Base-by-base conservation (phyloP, 2,888 invertebrate genomes). In the Sicus ferrugineus region DNA sequence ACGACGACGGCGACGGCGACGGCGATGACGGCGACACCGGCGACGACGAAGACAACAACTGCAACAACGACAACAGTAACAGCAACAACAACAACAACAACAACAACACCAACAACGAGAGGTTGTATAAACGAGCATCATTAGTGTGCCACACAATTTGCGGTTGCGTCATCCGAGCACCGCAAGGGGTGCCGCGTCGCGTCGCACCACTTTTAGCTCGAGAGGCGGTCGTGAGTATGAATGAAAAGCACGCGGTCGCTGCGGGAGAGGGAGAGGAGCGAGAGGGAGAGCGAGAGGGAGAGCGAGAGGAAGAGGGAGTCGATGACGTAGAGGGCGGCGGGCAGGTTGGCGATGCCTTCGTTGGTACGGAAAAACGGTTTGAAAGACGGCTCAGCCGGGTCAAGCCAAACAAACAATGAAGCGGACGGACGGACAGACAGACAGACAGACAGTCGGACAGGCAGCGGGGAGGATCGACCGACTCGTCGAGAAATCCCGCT, bases 121-220 rank as follows among this genome's bases (percentile, higher is more conserved):
- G n/a, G n/a, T n/a, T n/a, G n/a, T 19, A 30, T 56, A 56, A 42
- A 38, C 56, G 50, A 50, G 30, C 42, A 16, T 64, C 65, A 65
- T 65, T 80, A 80, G 77, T 72, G 42, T 56, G 56, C 46, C 77
- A 73, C 76, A 73, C 79, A 78, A 80, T 77, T 78, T 79, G 79
- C 78, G 79, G 80, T 79, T 79, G 80, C 80, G 79, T 79, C 79
- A 79, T 78, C 80, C 79, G 78, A 42, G 56, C 38, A 14, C n/a
- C n/a, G n/a, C n/a, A n/a, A 42, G 42, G 42, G 14, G 42, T 11
- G 38, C 11, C 38, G 42, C n/a, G 14, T 4, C 42, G 62, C 16
- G 42, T 46, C 26, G 21, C 26, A 48, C n/a, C 64, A 52, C 30
- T 54, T 48, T 46, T 31, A 54, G 54, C 30, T 56, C 16, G 4